Base-by-base conservation (phyloP, 1,140 invertebrate species). In the Neocloeon triangulifer region DNA sequence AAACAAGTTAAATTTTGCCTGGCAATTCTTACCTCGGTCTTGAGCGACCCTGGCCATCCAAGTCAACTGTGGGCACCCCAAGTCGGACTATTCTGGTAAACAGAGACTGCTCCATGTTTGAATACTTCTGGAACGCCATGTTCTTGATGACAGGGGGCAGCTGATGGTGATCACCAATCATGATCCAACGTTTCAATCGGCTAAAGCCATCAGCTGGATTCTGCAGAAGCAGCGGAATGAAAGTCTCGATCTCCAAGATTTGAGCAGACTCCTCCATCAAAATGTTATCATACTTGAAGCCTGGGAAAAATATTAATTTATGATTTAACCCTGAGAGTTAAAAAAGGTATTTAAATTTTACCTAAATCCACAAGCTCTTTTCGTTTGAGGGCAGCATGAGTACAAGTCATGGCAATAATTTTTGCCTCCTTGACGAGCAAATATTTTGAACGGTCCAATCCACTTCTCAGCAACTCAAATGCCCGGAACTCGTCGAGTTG, bases 321-420 rank as follows among this genome's bases (percentile, higher is more conserved):
- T n/a, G n/a, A n/a, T n/a, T n/a, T n/a, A n/a, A n/a, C n/a, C n/a
- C n/a, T n/a, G n/a, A n/a, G n/a, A n/a, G n/a, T n/a, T n/a, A n/a
- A n/a, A n/a, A n/a, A n/a, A n/a, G n/a, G n/a, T n/a, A n/a, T n/a
- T n/a, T n/a, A n/a, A 64, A 65, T 13, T 64, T 44, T 47, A 66
- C 65, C 86, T 45, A 94, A 69, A 46, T 94, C 80, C 0, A 98
- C 92, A 1, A 99, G 60, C 52, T 99, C 95, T 34, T 85, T 75
- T 21, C 95, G 64, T 50, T 96, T 97, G 0, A 99, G 59, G 1
- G 94, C 95, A 10, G 95, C 94, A 55, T 99, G 95, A 0, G 95
- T 99, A 62, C 95, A 99, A 1, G 95, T 99, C 95, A 99, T 99
- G 2, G 95, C 95, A 43, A 99, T 98, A 17, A 99, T 95, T 59